Evolutionary conservation across 2,888 invertebrate species (phyloP).

Genomic region (Mesorhabditis spiculigera): DNA sequence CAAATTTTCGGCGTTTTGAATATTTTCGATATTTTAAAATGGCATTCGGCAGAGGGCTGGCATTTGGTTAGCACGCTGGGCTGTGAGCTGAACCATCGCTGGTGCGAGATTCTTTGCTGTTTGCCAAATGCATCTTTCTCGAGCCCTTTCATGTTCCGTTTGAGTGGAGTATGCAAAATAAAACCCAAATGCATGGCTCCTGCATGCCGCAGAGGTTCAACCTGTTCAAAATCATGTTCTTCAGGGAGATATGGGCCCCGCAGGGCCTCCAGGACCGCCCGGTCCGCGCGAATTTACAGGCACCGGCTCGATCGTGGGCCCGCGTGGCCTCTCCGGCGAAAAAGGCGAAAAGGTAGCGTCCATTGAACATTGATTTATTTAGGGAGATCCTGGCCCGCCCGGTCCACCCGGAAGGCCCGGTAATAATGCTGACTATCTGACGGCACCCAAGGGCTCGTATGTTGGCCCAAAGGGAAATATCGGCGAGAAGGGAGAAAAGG

Average conservation of each 20-base stretch:
- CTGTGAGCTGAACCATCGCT: too few relatives aligned
- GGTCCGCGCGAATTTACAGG: conserved; percentile 55
- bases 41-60: too few relatives aligned
- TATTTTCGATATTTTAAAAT: too few relatives aligned
- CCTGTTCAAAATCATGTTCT: conserved; percentile 14
- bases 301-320: conserved; percentile 50
- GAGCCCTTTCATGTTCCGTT: too few relatives aligned
- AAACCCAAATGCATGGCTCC: too few relatives aligned
- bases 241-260: conserved; percentile 55
- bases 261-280: conserved; percentile 61
- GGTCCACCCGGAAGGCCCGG: conserved; percentile 55
- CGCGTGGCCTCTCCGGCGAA: conserved; percentile 47
- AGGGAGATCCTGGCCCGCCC: conserved; percentile 51
- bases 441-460: conserved; percentile 52
- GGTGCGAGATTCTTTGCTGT: too few relatives aligned
- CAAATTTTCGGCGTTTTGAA: too few relatives aligned
- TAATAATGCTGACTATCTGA: conserved; percentile 35
- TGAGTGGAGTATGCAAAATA: too few relatives aligned
- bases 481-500: conserved; percentile 70
- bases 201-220: neutral
- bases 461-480: conserved; percentile 62
- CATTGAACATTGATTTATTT: conserved; percentile 25
- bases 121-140: too few relatives aligned
- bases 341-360: conserved; percentile 52
- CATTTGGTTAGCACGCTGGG: too few relatives aligned